Evolutionary conservation across 2,797 vertebrate species (phyloP).

Genomic region (Euphonia xanthogaster): DNA sequence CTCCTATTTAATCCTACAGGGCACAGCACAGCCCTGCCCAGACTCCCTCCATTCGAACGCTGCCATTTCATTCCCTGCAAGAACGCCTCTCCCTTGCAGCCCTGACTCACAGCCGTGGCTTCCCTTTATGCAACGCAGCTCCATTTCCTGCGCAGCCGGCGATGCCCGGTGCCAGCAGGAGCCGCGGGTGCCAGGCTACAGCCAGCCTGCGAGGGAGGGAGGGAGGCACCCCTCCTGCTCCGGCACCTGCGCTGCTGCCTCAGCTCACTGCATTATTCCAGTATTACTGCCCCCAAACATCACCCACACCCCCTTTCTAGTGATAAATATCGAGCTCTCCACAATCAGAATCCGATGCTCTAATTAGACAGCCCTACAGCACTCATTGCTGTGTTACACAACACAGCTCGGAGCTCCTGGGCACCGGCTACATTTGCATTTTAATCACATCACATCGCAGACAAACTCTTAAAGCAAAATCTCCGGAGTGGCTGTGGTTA

Average conservation of each 20-base stretch:
- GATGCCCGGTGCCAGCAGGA: accelerated
- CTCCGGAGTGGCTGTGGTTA: background rate
- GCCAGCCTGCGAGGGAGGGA: background rate
- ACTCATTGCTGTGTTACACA: background rate
- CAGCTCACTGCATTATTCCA: background rate
- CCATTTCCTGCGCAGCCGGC: background rate
- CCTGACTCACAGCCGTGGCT: background rate
- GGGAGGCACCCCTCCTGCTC: background rate
- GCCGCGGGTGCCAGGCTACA: background rate
- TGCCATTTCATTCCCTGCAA: background rate
- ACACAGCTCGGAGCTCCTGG: background rate
- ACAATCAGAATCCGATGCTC: background rate
- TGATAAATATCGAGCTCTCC: background rate
- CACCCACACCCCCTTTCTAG: background rate
- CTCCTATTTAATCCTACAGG: background rate
- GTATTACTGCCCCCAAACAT: background rate
- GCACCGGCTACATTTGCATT: background rate
- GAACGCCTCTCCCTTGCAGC: background rate
- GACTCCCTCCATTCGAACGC: accelerated
- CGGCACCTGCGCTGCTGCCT: accelerated
- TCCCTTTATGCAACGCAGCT: background rate
- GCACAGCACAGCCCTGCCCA: background rate
- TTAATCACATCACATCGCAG: background rate
- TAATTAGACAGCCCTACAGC: background rate
- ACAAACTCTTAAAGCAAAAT: background rate